Evolutionary conservation across 1,140 invertebrate species (phyloP).

Genomic region (Diachasmimorpha longicaudata): DNA sequence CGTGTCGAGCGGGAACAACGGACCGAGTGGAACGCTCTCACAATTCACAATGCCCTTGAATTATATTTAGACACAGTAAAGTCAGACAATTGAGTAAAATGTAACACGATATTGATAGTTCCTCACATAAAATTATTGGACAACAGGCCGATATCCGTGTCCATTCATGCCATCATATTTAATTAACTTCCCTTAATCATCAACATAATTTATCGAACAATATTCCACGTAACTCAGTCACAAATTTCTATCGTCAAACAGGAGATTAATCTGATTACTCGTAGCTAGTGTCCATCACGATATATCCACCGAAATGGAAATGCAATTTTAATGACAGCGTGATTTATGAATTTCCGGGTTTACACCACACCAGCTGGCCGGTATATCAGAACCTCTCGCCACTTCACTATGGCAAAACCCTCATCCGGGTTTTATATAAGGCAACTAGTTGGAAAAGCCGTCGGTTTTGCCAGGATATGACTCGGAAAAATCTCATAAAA

Average conservation of each 20-base stretch:
- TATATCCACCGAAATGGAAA: background rate
- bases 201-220: background rate
- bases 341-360: slow-evolving; percentile 6
- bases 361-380: background rate
- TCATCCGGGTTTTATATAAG: background rate
- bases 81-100: background rate
- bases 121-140: background rate
- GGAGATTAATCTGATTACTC: background rate
- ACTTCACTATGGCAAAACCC: background rate
- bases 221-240: too few relatives aligned
- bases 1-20: background rate
- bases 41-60: background rate
- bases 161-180: background rate
- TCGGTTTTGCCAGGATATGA: background rate
- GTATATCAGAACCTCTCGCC: background rate
- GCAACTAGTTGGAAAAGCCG: background rate
- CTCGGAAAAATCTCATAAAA: background rate
- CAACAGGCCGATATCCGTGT: background rate
- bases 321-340: background rate
- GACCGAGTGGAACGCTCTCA: background rate
- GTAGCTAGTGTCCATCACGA: background rate
- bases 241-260: background rate
- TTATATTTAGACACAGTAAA: background rate
- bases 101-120: background rate
- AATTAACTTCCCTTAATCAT: background rate